Conservation (phyloP, 2,888 invertebrate genomes). For the Apodemia zela region DNA sequence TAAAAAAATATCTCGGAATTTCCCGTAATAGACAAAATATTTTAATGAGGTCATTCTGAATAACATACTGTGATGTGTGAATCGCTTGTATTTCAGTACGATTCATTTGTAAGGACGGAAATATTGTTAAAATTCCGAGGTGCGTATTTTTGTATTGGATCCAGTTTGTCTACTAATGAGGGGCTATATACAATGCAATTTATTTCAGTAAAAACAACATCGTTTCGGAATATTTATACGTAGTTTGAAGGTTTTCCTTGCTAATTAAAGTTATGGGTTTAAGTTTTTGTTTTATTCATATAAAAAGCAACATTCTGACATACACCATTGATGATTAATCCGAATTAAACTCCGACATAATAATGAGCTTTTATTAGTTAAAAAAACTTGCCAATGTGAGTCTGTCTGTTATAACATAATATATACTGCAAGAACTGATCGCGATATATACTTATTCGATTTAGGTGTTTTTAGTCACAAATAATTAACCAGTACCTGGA, state of each 20-base stretch:
- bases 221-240: slow-evolving; percentile 1
- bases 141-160: slow-evolving; percentile 10
- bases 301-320: not conserved
- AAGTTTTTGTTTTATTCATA: not conserved
- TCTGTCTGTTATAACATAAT: not conserved
- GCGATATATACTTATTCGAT: too few species aligned
- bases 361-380: not conserved
- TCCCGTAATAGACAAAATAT: slow-evolving; percentile 62
- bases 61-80: slow-evolving; percentile 54
- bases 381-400: not conserved
- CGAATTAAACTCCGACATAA: not conserved
- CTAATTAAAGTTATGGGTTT: not conserved
- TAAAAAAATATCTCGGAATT: slow-evolving; percentile 54
- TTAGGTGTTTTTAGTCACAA: slow-evolving; percentile 21
- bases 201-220: slow-evolving; percentile 14
- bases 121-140: slow-evolving; percentile 64
- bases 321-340: not conserved
- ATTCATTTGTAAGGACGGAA: slow-evolving; percentile 45
- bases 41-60: slow-evolving; percentile 68
- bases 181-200: slow-evolving; percentile 12
- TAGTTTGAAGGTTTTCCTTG: not conserved
- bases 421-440: too few species aligned
- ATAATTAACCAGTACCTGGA: slow-evolving; percentile 25
- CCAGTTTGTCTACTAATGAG: slow-evolving; percentile 10
- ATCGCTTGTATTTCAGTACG: slow-evolving; percentile 40